phyloP scores from a whole-genome alignment of 2,113 vertebrate species.

The Hemiscyllium ocellatum region DNA sequence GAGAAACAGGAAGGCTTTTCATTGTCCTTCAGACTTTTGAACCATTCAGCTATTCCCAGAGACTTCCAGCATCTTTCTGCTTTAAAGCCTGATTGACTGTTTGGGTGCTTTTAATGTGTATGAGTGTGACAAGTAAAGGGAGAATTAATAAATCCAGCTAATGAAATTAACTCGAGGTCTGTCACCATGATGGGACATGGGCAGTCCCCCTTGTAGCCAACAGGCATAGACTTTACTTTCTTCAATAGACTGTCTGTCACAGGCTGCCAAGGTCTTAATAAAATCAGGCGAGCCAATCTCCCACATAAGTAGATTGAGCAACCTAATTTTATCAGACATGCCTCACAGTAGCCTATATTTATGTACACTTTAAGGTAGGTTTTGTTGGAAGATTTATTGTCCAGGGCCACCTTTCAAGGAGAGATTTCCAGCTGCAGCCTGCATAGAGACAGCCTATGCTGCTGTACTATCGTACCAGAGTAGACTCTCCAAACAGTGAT shows the following conservation, averaged over 20 bases:
- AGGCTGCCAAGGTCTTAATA: background rate
- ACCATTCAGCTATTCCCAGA: background rate
- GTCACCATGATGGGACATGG: background rate
- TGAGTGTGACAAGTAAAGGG: background rate
- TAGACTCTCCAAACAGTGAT: too few species aligned
- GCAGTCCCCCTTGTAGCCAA: background rate
- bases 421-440: too few species aligned
- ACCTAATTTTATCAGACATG: background rate
- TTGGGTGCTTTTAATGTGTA: background rate
- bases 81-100: background rate
- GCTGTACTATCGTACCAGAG: too few species aligned
- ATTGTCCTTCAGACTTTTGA: background rate
- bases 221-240: background rate
- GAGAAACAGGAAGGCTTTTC: background rate
- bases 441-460: too few species aligned
- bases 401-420: too few species aligned
- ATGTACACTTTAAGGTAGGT: too few species aligned
- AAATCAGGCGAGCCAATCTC: background rate
- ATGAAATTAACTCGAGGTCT: background rate
- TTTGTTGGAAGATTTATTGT: too few species aligned
- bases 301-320: background rate
- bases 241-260: background rate
- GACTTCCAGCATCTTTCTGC: background rate
- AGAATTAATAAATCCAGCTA: background rate
- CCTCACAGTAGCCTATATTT: background rate